Percentiles rank a stretch among this genome's conserved stretches.
Conservation (phyloP, 1,140 invertebrate genomes). For the Drosophila bocqueti region DNA sequence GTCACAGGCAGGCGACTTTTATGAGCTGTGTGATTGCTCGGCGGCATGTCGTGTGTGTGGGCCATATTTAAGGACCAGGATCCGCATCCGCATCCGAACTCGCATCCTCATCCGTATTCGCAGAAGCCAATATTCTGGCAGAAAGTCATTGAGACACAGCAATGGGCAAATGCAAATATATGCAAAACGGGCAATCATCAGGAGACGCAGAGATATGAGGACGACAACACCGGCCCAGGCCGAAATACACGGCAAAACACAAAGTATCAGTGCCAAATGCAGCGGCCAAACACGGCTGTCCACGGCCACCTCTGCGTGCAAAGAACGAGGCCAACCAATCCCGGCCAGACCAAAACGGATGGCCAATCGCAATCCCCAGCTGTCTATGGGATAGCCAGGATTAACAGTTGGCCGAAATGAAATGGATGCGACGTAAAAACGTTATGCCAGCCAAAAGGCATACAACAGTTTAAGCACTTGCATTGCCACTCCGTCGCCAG, state of each 20-base stretch:
- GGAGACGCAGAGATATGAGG: slow-evolving; percentile 14
- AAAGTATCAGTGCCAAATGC: slow-evolving; percentile 40
- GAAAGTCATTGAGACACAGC: slow-evolving; percentile 66
- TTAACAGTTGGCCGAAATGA: slow-evolving; percentile 76
- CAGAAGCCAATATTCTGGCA: slow-evolving; percentile 32
- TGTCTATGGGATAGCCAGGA: slow-evolving; percentile 55
- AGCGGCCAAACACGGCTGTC: slow-evolving; percentile 46
- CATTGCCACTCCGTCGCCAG: slow-evolving; percentile 24
- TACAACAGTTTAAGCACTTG: slow-evolving; percentile 63
- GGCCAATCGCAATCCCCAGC: slow-evolving; percentile 65
- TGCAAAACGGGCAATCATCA: slow-evolving; percentile 78
- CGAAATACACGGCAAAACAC: slow-evolving; percentile 28
- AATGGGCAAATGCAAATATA: slow-evolving; percentile 77
- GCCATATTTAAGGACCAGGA: slow-evolving; percentile 37
- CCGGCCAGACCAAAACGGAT: slow-evolving; percentile 20
- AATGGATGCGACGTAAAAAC: slow-evolving; percentile 56
- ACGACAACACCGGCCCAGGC: slow-evolving; percentile 10
- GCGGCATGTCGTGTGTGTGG: slow-evolving; percentile 43
- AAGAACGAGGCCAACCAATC: slow-evolving; percentile 25
- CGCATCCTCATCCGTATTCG: slow-evolving; percentile 7
- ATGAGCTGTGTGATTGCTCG: slow-evolving; percentile 79
- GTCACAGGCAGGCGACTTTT: slow-evolving; percentile 67
- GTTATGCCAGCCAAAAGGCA: slow-evolving; percentile 47
- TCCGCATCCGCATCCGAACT: neutral
- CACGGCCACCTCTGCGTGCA: slow-evolving; percentile 24